Percentiles rank a stretch among this genome's conserved stretches.
phyloP scores from a whole-genome alignment of 2,797 vertebrate species.

The Oreonectes daqikongensis region DNA sequence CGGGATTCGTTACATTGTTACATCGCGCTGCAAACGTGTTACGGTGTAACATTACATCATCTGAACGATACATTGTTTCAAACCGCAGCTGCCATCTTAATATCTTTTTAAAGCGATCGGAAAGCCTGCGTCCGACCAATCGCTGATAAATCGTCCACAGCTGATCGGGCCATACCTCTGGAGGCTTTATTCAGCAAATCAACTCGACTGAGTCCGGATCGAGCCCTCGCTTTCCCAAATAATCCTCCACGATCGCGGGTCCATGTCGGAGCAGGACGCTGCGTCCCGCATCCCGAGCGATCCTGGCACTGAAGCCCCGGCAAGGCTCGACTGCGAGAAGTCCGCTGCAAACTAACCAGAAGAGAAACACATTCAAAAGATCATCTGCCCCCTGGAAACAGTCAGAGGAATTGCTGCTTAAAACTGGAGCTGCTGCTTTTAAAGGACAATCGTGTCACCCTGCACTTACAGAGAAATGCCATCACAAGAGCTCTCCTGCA shows the following conservation, averaged over 20 bases:
- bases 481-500: neutral
- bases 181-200: neutral
- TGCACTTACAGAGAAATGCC: neutral
- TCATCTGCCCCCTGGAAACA: constrained; percentile 68
- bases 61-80: constrained; percentile 57
- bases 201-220: constrained; percentile 3
- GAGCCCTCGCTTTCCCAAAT: neutral
- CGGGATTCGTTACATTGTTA: neutral
- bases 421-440: constrained; percentile 65
- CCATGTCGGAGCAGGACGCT: constrained; percentile 41
- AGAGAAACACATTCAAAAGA: constrained; percentile 31
- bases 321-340: constrained; percentile 19
- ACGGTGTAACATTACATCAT: constrained; percentile 42
- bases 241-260: constrained; percentile 31
- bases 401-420: constrained; percentile 56
- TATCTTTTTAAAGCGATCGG: constrained; percentile 64
- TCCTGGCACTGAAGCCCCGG: constrained; percentile 38
- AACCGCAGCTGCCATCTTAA: constrained; percentile 92
- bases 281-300: constrained; percentile 47
- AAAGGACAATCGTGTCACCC: constrained; percentile 2
- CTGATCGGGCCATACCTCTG: constrained; percentile 47
- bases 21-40: neutral
- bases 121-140: constrained; percentile 25
- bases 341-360: constrained; percentile 48
- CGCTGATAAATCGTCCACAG: constrained; percentile 18